These are phyloP conservation scores for Athalia circularis DNA, from an alignment of 2,888 invertebrate species.

Conservation along the genomic window DNA sequence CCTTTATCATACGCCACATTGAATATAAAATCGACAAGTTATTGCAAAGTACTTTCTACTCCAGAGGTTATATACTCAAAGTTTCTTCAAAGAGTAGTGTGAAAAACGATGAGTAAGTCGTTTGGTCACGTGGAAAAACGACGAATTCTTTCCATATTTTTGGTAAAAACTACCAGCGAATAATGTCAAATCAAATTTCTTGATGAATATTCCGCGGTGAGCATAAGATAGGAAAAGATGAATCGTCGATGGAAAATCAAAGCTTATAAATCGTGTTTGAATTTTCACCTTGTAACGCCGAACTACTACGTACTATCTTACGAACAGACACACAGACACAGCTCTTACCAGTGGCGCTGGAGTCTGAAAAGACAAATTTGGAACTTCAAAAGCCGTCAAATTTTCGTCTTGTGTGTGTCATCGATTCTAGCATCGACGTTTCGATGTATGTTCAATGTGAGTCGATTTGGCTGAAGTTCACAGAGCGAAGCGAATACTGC, in stretches of 20 bases:
- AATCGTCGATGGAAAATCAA: background rate
- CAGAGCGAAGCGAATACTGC: background rate
- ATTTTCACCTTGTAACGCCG: slow-evolving; percentile 6
- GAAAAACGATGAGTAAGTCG: no score
- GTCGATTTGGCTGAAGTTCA: background rate
- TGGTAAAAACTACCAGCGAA: no score
- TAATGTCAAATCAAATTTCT: no score
- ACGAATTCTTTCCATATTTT: no score
- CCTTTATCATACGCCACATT: slow-evolving; percentile 34
- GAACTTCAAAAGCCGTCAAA: background rate
- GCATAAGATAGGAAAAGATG: no score
- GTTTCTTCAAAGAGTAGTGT: background rate
- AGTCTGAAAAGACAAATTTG: background rate
- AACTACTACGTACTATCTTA: no score
- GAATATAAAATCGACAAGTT: slow-evolving; percentile 39
- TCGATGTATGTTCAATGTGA: background rate
- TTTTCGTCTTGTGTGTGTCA: background rate
- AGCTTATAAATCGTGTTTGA: background rate
- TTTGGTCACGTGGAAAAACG: no score
- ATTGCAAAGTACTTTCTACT: slow-evolving; percentile 30
- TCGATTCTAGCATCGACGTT: background rate
- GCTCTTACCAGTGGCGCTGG: background rate
- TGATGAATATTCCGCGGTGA: no score
- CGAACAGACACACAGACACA: background rate
- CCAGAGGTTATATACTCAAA: background rate